These are phyloP conservation scores for Chelonia mydas DNA, from an alignment of 2,797 vertebrate species.

Conservation along the genomic window DNA sequence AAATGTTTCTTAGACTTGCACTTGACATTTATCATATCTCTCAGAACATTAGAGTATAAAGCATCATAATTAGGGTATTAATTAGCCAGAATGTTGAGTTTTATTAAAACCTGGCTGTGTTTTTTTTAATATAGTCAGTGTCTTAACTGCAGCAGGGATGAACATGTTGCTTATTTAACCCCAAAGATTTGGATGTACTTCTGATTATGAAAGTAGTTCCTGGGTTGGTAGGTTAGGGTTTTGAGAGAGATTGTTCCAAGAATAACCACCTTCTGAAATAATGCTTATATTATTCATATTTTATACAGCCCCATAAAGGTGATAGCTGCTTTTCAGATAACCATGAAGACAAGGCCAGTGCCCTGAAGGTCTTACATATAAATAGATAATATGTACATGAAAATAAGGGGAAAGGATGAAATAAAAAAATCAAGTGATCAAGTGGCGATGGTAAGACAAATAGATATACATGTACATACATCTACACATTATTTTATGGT, in stretches of 20 bases:
- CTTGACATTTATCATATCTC: background rate
- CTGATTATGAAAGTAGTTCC: background rate
- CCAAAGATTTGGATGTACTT: background rate
- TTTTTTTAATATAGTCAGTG: background rate
- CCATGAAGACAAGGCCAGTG: background rate
- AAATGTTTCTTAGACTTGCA: background rate
- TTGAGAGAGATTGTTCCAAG: background rate
- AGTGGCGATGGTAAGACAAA: background rate
- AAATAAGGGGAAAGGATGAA: background rate
- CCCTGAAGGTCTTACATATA: background rate
- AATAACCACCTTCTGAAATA: background rate
- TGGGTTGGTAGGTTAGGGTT: background rate
- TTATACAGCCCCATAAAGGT: background rate
- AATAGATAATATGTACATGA: background rate
- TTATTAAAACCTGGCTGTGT: background rate
- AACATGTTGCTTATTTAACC: background rate
- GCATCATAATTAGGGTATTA: background rate
- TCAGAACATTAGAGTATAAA: background rate
- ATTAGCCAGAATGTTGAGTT: background rate
- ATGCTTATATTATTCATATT: background rate
- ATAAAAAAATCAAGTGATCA: background rate
- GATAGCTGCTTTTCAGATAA: background rate
- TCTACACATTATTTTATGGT: background rate
- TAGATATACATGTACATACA: background rate
- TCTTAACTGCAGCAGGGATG: constrained; percentile 2